Conservation (phyloP, 1,140 invertebrate species). For the Eciton burchellii region DNA sequence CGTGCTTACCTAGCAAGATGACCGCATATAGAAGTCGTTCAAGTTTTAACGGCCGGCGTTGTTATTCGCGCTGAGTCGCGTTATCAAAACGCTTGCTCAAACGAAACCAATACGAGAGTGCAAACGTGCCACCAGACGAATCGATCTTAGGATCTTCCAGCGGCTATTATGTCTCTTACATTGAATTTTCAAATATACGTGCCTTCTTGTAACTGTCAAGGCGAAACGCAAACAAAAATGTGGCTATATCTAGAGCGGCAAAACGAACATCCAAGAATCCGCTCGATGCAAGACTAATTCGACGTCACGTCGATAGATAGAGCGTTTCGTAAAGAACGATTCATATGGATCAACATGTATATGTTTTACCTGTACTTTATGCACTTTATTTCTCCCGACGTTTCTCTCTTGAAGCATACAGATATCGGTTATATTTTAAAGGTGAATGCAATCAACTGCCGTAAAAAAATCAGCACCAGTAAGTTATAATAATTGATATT, state of each 20-base stretch:
- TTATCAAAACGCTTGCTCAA: not conserved
- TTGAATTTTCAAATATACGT: slow-evolving; percentile 73
- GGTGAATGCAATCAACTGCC: too few species aligned
- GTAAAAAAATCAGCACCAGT: too few species aligned
- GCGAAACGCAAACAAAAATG: slow-evolving; percentile 68
- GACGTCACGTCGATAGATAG: not conserved
- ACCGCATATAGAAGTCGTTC: slow-evolving; percentile 15
- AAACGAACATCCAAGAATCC: not conserved
- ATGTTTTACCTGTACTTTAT: too few species aligned
- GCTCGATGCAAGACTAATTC: not conserved
- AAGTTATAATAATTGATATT: too few species aligned
- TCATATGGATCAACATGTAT: too few species aligned
- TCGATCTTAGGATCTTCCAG: slow-evolving; percentile 40
- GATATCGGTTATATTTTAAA: too few species aligned
- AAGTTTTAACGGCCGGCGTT: slow-evolving; percentile 2
- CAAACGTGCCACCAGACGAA: not conserved
- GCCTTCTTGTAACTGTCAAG: slow-evolving; percentile 67
- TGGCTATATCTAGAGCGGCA: slow-evolving; percentile 45
- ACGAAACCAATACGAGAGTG: not conserved
- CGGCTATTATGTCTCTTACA: slow-evolving; percentile 65
- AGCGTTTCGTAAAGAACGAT: not conserved
- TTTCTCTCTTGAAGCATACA: too few species aligned
- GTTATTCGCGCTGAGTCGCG: slow-evolving; percentile 6
- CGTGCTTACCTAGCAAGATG: slow-evolving; percentile 38
- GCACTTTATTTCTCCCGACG: too few species aligned